phyloP scores from a whole-genome alignment of 2,113 vertebrate species.

The Odocoileus hemionus region DNA sequence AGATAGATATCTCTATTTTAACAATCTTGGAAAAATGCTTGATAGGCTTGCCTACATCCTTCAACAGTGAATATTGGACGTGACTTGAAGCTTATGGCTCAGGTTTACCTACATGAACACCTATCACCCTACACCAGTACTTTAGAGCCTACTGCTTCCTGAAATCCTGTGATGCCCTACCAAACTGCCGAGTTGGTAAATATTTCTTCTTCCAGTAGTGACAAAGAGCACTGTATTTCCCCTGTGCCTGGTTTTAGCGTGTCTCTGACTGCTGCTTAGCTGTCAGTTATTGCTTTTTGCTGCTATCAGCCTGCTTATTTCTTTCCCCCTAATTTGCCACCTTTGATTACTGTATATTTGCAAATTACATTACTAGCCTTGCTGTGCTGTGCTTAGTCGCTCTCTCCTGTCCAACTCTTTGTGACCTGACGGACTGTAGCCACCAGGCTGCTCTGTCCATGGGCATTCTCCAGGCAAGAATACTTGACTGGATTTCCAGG shows the following conservation, averaged over 20 bases:
- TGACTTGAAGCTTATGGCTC: neutral
- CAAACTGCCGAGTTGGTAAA: neutral
- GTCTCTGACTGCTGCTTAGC: neutral
- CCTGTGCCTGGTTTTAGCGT: neutral
- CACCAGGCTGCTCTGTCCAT: neutral
- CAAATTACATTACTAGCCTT: neutral
- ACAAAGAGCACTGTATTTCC: neutral
- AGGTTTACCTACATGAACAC: neutral
- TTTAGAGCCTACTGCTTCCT: neutral
- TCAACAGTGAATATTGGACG: neutral
- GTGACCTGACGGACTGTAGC: neutral
- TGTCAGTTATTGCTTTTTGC: neutral
- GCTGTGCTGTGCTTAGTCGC: neutral
- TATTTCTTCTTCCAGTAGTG: neutral
- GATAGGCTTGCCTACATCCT: neutral
- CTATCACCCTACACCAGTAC: neutral
- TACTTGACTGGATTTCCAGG: neutral
- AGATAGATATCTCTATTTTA: neutral
- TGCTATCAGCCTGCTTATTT: neutral
- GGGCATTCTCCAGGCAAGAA: neutral
- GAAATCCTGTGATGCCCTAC: neutral
- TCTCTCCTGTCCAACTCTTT: neutral
- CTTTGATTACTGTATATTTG: neutral
- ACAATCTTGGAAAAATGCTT: neutral
- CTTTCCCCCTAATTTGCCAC: neutral